A percentile compares a stretch with the other conserved stretches of the same genome.
These are phyloP conservation scores for Pempheris klunzingeri DNA, from an alignment of 2,797 vertebrate species.

Conservation along the genomic window DNA sequence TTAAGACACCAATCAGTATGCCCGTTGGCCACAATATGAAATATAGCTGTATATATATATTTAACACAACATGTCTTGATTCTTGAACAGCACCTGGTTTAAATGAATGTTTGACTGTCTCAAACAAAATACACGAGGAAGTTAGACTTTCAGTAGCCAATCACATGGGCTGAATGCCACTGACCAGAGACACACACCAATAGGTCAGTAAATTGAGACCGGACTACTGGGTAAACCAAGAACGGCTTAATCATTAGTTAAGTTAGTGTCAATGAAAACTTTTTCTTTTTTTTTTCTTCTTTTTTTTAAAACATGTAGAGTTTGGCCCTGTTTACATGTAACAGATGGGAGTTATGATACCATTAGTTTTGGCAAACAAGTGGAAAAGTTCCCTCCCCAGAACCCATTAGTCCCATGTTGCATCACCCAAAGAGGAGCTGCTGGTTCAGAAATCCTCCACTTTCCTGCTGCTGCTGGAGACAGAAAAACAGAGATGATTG, in stretches of 20 bases:
- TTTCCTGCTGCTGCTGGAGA: too few species aligned
- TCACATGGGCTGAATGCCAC: constrained; percentile 31
- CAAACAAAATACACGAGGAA: constrained; percentile 43
- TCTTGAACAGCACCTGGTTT: constrained; percentile 58
- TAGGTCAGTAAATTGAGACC: constrained; percentile 10
- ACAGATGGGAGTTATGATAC: constrained; percentile 64
- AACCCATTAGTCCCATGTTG: constrained; percentile 43
- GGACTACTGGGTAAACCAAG: constrained; percentile 39
- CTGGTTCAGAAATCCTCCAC: too few species aligned
- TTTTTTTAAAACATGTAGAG: constrained; percentile 31
- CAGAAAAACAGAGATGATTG: constrained; percentile 9
- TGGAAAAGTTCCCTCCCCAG: constrained; percentile 28
- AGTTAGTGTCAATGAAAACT: constrained; percentile 54
- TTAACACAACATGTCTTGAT: constrained; percentile 21
- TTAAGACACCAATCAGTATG: constrained; percentile 42
- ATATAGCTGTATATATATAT: neutral
- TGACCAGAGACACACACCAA: constrained; percentile 30
- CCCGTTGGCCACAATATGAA: constrained; percentile 51
- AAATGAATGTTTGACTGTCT: constrained; percentile 47
- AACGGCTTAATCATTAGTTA: constrained; percentile 64
- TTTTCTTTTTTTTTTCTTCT: constrained; percentile 27
- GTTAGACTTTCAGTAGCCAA: constrained; percentile 16
- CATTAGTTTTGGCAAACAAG: constrained; percentile 70
- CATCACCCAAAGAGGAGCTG: constrained; percentile 50
- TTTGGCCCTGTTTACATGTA: constrained; percentile 64